Base-by-base conservation (phyloP, 2,888 invertebrate genomes). In the Alloscopus bannaensis region DNA sequence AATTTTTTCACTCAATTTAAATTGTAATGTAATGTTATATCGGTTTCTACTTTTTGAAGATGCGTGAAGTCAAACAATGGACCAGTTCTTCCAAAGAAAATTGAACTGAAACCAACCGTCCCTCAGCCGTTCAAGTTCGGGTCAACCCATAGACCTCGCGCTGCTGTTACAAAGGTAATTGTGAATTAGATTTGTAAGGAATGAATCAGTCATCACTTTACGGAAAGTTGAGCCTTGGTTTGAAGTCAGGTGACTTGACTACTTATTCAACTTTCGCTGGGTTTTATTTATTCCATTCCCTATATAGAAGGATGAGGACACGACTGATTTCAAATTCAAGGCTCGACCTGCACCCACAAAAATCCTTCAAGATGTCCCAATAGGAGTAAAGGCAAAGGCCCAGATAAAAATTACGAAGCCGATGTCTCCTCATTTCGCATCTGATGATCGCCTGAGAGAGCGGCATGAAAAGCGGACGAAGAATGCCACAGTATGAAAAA, bases 121-220 rank as follows among this genome's bases (percentile, higher is more conserved):
- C 90, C 91, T 0, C 90, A 92, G 85, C 93, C 93, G 20, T 93
- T 93, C 83, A 90, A n/a, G 88, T 24, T 78, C 3, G 40, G 65
- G 26, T 42, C 64, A 16, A 66, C 13, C 24, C n/a, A 40, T 20
- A 50, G 40, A 52, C 40, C 64, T 16, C 22, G 1, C 13, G 4
- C 66, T 22, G 64, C 31, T 28, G 55, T 45, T 42, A 52, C 69
- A 22, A 18, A n/a, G 79, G 82, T 2, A 83, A 76, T n/a, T 72
- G 81, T 16, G 86, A 86, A n/a, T 26, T 31, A 55, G n/a, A 8
- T 24, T 24, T 22, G 6, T 52, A 52, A 52, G 3, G 26, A 26
- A n/a, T 4, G 24, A 11, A 22, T 22, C 24, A 16, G 6, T 52
- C 24, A 59, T 59, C n/a, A 24, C 24, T 22, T 55, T 11, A 20